Percentiles rank a stretch among this genome's conserved stretches.
phyloP scores from a whole-genome alignment of 2,113 vertebrate species.

The Mastomys coucha region DNA sequence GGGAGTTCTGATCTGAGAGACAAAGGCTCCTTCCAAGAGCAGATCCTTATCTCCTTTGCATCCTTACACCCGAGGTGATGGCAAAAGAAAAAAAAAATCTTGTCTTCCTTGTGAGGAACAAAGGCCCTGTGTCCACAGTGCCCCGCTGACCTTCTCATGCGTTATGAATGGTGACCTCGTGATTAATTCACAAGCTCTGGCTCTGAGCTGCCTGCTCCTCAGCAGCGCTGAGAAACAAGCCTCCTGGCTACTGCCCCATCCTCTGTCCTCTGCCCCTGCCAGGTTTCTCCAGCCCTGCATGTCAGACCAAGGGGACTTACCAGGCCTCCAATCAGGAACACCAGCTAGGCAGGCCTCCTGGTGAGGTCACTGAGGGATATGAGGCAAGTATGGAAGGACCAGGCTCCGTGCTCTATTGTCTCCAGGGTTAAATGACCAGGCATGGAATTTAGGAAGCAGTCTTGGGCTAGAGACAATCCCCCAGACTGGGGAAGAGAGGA shows the following conservation, averaged over 20 bases:
- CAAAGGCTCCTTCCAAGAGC: neutral
- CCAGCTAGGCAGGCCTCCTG: conserved; percentile 11
- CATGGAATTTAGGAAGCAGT: neutral
- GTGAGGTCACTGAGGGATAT: neutral
- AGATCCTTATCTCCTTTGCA: neutral
- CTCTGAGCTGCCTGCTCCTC: neutral
- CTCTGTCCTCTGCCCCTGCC: neutral
- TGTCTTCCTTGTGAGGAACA: fast-evolving
- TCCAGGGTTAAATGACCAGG: neutral
- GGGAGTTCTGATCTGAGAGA: neutral
- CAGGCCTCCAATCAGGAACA: neutral
- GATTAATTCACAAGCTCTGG: conserved; percentile 48
- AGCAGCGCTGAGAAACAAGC: neutral
- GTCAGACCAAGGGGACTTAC: neutral
- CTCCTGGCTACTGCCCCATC: neutral
- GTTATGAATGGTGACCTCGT: conserved; percentile 66
- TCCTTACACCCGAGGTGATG: conserved; percentile 54
- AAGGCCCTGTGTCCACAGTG: conserved; percentile 55
- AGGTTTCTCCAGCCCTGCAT: neutral
- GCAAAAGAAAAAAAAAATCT: neutral
- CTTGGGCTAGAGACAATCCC: neutral
- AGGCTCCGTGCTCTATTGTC: neutral
- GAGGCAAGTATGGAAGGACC: too few species aligned
- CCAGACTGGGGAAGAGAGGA: neutral
- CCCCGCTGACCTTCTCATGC: conserved; percentile 50